Evolutionary conservation across 2,113 vertebrate species (phyloP), one percentile per base, ranked within the genome.

Genomic region (Siniperca knerii): DNA sequence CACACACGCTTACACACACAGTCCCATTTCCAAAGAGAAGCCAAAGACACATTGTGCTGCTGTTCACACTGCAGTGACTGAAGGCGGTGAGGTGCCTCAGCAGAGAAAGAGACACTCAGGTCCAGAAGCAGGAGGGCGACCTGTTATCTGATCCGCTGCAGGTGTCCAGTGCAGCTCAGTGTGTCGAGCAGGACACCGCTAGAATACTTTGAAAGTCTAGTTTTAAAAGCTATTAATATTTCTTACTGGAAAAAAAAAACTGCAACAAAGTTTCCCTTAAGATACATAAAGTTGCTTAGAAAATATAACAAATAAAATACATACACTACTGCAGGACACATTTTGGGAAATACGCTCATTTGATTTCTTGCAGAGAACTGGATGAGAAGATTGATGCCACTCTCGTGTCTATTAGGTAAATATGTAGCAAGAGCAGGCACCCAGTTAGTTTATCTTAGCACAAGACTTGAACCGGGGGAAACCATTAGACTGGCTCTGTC

Each of bases 11-110:
- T 23, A 10, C 72, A 29, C 86, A 35, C 37, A 6, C 7, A 44
- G 15, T 58, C 70, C 37, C 35, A 29, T 68, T 66, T 79, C 66
- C 68, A 55, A 25, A 25, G 25, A 25, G 0, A 48, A 78, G 68
- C 76, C 80, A 33, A 58, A 67, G 65, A 71, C 57, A 42, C 71
- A 40, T 72, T 73, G 77, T 42, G 70, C 61, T 33, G 48, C 58
- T 52, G 48, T 54, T 66, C 69, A 64, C 55, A 9, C 29, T 12
- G 73, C 23, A 61, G 48, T 2, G 40, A 33, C 25, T 13, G 40
- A 52, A 42, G 60, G 44, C 70, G 40, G 67, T 1, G 81, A 79
- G 64, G 48, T 54, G 9, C 9, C 37, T 29, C 44, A 48, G 18
- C 61, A 74, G 21, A 79, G 52, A 68, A 50, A 58, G 25, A 37